Conservation (phyloP, 1,140 invertebrate species). For the Lerema accius region DNA sequence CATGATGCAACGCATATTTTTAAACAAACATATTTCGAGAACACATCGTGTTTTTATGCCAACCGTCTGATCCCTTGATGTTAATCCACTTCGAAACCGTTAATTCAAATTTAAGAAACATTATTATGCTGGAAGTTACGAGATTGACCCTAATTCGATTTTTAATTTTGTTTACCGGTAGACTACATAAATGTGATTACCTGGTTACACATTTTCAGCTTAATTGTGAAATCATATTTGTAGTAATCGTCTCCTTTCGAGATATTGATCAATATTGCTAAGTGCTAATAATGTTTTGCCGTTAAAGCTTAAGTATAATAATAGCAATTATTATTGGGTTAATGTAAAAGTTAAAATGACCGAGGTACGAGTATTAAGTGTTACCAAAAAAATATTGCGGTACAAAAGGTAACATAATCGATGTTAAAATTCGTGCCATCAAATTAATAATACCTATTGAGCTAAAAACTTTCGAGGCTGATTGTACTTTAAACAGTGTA, state of each 20-base stretch:
- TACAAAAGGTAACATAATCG: no score
- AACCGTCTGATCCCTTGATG: slow-evolving; percentile 18
- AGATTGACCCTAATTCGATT: slow-evolving; percentile 9
- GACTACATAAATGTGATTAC: neutral
- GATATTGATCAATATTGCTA: slow-evolving; percentile 12
- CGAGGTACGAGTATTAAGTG: no score
- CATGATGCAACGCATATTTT: slow-evolving; percentile 27
- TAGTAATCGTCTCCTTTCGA: neutral
- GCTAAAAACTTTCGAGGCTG: no score
- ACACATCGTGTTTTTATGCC: slow-evolving; percentile 13
- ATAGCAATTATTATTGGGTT: slow-evolving; percentile 10
- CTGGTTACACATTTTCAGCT: neutral
- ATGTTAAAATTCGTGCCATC: no score
- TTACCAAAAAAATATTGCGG: no score
- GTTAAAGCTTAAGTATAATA: neutral
- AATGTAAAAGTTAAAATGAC: no score
- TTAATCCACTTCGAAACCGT: slow-evolving; percentile 17
- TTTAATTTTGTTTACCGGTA: slow-evolving; percentile 10
- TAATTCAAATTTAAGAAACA: slow-evolving; percentile 19
- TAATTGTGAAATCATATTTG: slow-evolving; percentile 7
- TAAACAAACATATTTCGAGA: slow-evolving; percentile 25
- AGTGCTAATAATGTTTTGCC: neutral
- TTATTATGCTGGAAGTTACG: neutral
- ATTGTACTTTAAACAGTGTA: no score
- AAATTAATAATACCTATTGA: no score